Evolutionary conservation across 2,113 vertebrate species (phyloP), one percentile per base, ranked within the genome.

Genomic region (Hiodon tergisus): DNA sequence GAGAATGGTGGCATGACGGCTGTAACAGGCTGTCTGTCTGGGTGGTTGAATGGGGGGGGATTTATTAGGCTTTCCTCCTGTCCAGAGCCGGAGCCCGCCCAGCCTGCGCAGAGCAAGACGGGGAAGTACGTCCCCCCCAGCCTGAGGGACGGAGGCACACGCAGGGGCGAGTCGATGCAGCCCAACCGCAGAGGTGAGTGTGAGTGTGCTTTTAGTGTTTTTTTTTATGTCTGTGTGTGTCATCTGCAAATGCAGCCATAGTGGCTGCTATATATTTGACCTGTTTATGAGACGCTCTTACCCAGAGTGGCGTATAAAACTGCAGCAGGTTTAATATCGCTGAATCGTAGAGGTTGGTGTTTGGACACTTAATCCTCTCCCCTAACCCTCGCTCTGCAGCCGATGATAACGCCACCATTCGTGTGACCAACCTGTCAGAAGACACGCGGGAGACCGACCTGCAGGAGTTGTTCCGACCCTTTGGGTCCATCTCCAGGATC

Each of bases 401-500:
- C 0, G 96, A 98, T 0, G 96, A 98, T 87, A 99, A 99, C 0
- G 97, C 96, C 79, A 98, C 96, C 10, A 98, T 98, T 86, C 95
- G 97, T 0, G 97, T 99, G 77, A 99, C 97, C 82, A 98, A 98
- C 86, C 88, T 99, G 74, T 99, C 97, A 0, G 97, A 99, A 90
- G 97, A 99, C 88, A 99, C 97, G 0, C 93, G 97, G 0, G 97
- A 99, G 88, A 98, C 97, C 0, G 97, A 99, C 78, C 85, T 99
- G 72, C 97, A 99, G 89, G 97, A 99, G 86, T 95, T 99, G 0
- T 99, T 99, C 89, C 91, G 97, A 17, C 97, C 97, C 1, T 99
- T 99, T 0, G 97, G 97, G 59, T 96, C 96, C 80, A 99, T 99
- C 82, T 98, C 97, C 0, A 92, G 97, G 73, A 99, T 99, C 78